phyloP scores from a whole-genome alignment of 2,888 invertebrate species.

The Schrankia costaestrigalis region DNA sequence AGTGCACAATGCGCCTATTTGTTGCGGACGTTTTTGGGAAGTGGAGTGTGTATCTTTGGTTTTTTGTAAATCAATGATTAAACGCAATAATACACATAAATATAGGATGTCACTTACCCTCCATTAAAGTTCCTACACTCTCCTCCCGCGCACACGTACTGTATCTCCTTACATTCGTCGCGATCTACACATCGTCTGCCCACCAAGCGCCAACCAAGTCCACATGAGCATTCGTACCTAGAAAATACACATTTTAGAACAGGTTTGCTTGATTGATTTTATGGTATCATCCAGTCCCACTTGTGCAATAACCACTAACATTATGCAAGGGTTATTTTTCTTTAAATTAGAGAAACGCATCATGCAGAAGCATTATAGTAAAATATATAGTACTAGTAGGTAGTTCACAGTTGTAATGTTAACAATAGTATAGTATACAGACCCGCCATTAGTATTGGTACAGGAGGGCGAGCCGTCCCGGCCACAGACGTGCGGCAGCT shows the following conservation, averaged over 20 bases:
- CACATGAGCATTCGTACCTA: constrained; percentile 85
- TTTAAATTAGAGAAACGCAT: no score
- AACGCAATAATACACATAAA: neutral
- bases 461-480: constrained; percentile 62
- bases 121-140: constrained; percentile 91
- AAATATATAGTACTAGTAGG: no score
- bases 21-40: no score
- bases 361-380: no score
- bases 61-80: no score
- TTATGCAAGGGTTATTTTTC: no score
- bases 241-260: no score
- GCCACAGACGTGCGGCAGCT: constrained; percentile 67
- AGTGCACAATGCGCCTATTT: no score
- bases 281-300: no score
- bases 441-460: constrained; percentile 73
- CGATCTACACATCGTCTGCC: constrained; percentile 83
- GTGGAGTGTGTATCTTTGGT: no score
- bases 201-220: constrained; percentile 87
- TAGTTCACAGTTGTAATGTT: neutral
- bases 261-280: no score
- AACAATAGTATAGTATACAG: constrained; percentile 8
- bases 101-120: constrained; percentile 60
- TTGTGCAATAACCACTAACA: no score
- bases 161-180: constrained; percentile 88
- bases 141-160: constrained; percentile 89